Base-by-base conservation (phyloP, 2,888 invertebrate species). In the Boloria euphrosyne region DNA sequence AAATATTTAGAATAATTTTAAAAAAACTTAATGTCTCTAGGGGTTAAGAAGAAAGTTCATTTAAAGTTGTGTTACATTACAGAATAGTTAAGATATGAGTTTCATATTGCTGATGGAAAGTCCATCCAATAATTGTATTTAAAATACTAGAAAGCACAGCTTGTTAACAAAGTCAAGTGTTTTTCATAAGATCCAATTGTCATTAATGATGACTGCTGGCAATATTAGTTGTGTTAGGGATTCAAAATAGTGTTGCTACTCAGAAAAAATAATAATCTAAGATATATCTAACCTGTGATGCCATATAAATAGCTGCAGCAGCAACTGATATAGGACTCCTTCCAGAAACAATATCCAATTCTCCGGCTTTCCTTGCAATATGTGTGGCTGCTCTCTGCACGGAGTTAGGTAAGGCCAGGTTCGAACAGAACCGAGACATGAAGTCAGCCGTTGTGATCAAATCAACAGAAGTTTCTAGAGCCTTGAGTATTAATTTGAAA, bases 231-330 rank as follows among this genome's bases (percentile, higher is more conserved):
- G 22, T 22, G 22, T 22, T 22, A 22, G 3, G 22, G 22, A 22
- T 3, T 22, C 22, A 22, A 22, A 50, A 18, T 17, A 17, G 7
- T 38, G 10, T 38, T 10, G 0, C 31, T 38, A 50, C 3, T 18
- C 10, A 17, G 5, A 59, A 53, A 13, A 6, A 10, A 18, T 13
- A 44, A 27, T 7, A n/a, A 22, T 27, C 10, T 50, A 60, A 62
- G 18, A 10, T 17, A 46, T 54, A 43, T 70, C 70, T 72, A 79
- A 96, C 97, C 90, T 98, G 99, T 14, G 98, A 98, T 2, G 99
- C 99, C 99, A 99, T 99, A 81, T 99, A 99, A 80, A 99, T 99
- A 62, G 99, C 99, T 57, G 99, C 99, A 7, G 99, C 99, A 0
- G 99, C 98, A 0, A 99, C 98, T 0, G 99, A 99, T 73, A 99